These are phyloP conservation scores for Vespertilio murinus DNA, from an alignment of 2,797 vertebrate genomes.

Conservation along the genomic window DNA sequence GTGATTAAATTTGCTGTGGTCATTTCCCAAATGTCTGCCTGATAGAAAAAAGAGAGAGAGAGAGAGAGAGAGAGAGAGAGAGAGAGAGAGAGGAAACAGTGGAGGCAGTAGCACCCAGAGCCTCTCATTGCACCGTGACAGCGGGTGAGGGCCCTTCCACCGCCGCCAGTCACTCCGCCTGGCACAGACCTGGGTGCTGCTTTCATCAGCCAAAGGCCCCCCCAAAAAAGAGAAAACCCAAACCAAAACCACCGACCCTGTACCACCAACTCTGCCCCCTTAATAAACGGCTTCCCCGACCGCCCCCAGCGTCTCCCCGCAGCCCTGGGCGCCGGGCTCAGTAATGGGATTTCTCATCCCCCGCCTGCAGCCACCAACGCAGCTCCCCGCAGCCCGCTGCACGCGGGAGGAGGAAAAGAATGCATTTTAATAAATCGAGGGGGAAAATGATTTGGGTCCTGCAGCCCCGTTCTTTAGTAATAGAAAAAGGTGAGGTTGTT, in stretches of 20 bases:
- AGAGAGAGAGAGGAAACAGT: neutral
- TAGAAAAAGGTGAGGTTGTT: constrained; percentile 85
- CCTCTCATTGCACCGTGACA: constrained; percentile 74
- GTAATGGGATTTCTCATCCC: constrained; percentile 77
- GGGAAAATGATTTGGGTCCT: constrained; percentile 82
- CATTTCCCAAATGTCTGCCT: constrained; percentile 85
- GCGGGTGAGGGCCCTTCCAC: constrained; percentile 81
- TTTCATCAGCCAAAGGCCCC: constrained; percentile 79
- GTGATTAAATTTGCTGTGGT: constrained; percentile 86
- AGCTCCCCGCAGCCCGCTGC: constrained; percentile 67
- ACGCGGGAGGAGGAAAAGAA: constrained; percentile 69
- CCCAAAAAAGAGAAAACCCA: constrained; percentile 31
- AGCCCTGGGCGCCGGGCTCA: constrained; percentile 50
- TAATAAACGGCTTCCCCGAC: constrained; percentile 72
- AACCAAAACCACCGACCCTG: constrained; percentile 10
- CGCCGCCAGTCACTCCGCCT: constrained; percentile 79
- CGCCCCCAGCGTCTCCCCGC: constrained; percentile 42
- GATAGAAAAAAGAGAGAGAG: constrained; percentile 46
- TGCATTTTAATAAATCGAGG: constrained; percentile 84
- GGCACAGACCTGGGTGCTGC: constrained; percentile 75
- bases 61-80: no score
- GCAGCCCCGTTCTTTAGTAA: constrained; percentile 84
- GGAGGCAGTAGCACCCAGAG: constrained; percentile 67
- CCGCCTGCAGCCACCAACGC: constrained; percentile 59
- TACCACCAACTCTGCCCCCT: constrained; percentile 70